Percentiles rank a stretch among this genome's conserved stretches.
These are phyloP conservation scores for Neria commutata DNA, from an alignment of 2,888 invertebrate genomes.

Conservation along the genomic window DNA sequence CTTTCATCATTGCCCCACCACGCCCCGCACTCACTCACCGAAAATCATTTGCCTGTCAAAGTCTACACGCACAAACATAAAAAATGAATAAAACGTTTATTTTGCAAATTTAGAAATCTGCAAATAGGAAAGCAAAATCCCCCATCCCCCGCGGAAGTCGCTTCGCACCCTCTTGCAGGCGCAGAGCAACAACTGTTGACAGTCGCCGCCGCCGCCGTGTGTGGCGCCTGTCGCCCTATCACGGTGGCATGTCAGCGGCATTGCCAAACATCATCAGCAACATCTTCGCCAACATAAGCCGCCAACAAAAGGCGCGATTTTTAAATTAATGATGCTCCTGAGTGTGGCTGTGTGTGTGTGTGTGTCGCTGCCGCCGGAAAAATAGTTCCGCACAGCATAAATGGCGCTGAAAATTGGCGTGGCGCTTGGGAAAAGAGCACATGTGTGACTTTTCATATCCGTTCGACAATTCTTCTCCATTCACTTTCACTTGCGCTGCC, in stretches of 20 bases:
- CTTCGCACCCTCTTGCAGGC: background rate
- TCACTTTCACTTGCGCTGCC: slow-evolving; percentile 24
- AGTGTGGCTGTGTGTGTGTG: slow-evolving; percentile 24
- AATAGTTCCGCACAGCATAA: slow-evolving; percentile 32
- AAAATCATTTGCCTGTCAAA: slow-evolving; percentile 31
- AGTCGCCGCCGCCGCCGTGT: slow-evolving; percentile 24
- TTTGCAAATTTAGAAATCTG: slow-evolving; percentile 37
- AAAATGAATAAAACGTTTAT: slow-evolving; percentile 40
- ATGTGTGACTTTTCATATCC: slow-evolving; percentile 53
- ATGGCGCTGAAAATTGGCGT: slow-evolving; percentile 19
- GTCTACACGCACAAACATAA: background rate
- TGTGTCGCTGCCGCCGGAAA: slow-evolving; percentile 12
- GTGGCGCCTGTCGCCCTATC: slow-evolving; percentile 33
- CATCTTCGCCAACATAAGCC: slow-evolving; percentile 1
- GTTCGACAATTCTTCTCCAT: slow-evolving; percentile 45
- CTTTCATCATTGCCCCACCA: slow-evolving; percentile 10
- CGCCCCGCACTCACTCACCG: slow-evolving; percentile 3
- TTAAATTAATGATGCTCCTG: slow-evolving; percentile 54
- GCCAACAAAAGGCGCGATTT: slow-evolving; percentile 24
- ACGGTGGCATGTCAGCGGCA: slow-evolving; percentile 31
- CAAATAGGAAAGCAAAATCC: slow-evolving; percentile 13
- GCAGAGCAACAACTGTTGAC: slow-evolving; percentile 31
- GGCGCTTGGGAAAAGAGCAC: slow-evolving; percentile 47
- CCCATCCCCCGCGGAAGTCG: slow-evolving; percentile 12
- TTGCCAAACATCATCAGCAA: slow-evolving; percentile 31